A percentile compares a stretch with the other conserved stretches of the same genome.
phyloP scores from a whole-genome alignment of 2,797 vertebrate species.

The Spinus pinus region DNA sequence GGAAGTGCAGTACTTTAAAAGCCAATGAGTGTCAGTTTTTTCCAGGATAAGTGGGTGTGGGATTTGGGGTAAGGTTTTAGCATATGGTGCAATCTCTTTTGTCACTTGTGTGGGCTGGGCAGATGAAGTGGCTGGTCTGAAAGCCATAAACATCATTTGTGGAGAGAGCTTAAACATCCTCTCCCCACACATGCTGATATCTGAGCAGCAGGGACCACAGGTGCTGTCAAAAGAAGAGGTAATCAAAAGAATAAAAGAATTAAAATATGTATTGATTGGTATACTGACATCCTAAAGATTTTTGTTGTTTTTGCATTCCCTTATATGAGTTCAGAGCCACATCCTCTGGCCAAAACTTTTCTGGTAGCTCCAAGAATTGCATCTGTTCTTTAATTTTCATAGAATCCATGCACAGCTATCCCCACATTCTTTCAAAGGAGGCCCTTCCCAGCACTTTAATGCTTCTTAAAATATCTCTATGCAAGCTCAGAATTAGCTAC shows the following conservation, averaged over 20 bases:
- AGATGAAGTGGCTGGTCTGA: background rate
- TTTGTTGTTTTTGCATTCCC: background rate
- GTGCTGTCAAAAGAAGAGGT: background rate
- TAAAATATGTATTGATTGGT: background rate
- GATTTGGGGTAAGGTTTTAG: background rate
- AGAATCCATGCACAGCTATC: background rate
- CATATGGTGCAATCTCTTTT: background rate
- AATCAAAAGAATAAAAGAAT: background rate
- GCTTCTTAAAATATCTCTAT: background rate
- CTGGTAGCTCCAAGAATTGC: background rate
- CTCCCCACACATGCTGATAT: background rate
- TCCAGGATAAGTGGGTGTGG: background rate
- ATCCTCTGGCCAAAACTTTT: background rate
- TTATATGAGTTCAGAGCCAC: background rate
- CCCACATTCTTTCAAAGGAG: background rate
- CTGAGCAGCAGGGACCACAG: background rate
- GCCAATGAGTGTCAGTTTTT: background rate
- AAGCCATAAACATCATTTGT: background rate
- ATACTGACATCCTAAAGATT: background rate
- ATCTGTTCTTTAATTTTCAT: background rate
- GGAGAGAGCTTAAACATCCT: background rate
- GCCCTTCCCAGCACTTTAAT: background rate
- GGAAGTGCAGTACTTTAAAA: background rate
- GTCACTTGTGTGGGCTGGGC: background rate
- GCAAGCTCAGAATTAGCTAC: background rate